Evolutionary conservation across 2,888 invertebrate species (phyloP).

Genomic region (Camponotus fellah): DNA sequence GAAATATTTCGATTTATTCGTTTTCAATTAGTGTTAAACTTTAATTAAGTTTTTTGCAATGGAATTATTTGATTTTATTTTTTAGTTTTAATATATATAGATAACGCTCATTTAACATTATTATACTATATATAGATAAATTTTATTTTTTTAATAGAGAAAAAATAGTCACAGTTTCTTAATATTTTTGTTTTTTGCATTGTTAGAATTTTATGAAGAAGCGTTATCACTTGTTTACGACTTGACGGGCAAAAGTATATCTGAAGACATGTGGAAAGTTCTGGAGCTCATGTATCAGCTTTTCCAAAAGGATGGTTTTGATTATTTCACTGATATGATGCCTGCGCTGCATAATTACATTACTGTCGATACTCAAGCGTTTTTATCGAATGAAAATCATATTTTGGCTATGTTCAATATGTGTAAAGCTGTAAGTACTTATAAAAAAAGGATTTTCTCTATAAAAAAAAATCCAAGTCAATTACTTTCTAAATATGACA

Average conservation of each 20-base stretch:
- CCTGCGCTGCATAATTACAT: constrained; percentile 99
- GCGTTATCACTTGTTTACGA: constrained; percentile 97
- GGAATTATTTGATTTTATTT: background rate
- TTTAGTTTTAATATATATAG: background rate
- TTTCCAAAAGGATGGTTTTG: constrained; percentile 97
- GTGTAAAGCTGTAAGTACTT: constrained; percentile 93
- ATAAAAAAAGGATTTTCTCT: background rate
- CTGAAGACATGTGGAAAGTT: constrained; percentile 98
- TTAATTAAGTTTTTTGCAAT: background rate
- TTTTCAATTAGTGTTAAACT: too few species aligned
- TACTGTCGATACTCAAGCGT: constrained; percentile 97
- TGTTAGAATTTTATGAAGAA: constrained; percentile 98
- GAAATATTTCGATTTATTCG: background rate
- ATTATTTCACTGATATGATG: constrained; percentile 99
- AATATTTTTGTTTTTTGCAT: constrained; percentile 55
- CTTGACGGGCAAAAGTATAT: constrained; percentile 95
- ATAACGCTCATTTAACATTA: background rate
- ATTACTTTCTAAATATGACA: background rate
- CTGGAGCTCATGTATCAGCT: constrained; percentile 95
- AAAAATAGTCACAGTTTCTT: background rate
- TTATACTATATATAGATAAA: background rate
- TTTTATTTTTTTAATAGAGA: background rate
- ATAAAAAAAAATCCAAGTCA: background rate
- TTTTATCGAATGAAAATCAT: constrained; percentile 96
- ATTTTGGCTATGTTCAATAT: constrained; percentile 97